Percentiles rank a stretch among this genome's conserved stretches.
Conservation (phyloP, 2,113 vertebrate species). For the Dipodomys spectabilis region DNA sequence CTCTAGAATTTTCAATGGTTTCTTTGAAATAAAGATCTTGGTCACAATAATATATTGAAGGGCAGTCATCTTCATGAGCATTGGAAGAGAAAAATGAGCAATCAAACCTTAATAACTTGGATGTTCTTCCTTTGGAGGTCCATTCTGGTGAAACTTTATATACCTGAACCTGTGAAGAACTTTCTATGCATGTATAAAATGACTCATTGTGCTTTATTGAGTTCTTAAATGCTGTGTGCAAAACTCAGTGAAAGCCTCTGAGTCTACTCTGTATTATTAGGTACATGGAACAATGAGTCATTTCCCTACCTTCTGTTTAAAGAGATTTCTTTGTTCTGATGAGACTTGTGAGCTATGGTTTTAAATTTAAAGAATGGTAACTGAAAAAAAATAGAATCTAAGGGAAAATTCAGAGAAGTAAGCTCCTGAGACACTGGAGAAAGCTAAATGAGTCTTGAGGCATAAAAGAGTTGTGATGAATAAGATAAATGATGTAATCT, state of each 20-base stretch:
- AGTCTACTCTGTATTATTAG: not conserved
- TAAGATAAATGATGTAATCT: not conserved
- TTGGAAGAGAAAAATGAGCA: slow-evolving; percentile 36
- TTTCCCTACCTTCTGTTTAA: slow-evolving; percentile 25
- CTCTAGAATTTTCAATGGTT: not conserved
- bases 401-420: not conserved
- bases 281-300: not conserved
- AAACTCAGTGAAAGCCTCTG: not conserved
- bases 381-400: not conserved
- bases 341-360: not conserved
- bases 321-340: slow-evolving; percentile 20
- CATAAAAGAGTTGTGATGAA: not conserved
- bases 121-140: not conserved
- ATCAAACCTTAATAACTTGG: not conserved
- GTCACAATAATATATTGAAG: not conserved
- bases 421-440: not conserved
- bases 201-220: slow-evolving; percentile 30
- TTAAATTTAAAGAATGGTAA: slow-evolving; percentile 45
- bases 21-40: not conserved
- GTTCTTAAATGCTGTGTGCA: not conserved
- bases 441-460: not conserved
- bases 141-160: not conserved
- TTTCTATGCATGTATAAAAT: slow-evolving; percentile 31
- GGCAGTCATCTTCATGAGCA: not conserved
- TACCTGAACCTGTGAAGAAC: not conserved